Base-by-base conservation (phyloP, 2,888 invertebrate species). In the Napeogenes sylphis region DNA sequence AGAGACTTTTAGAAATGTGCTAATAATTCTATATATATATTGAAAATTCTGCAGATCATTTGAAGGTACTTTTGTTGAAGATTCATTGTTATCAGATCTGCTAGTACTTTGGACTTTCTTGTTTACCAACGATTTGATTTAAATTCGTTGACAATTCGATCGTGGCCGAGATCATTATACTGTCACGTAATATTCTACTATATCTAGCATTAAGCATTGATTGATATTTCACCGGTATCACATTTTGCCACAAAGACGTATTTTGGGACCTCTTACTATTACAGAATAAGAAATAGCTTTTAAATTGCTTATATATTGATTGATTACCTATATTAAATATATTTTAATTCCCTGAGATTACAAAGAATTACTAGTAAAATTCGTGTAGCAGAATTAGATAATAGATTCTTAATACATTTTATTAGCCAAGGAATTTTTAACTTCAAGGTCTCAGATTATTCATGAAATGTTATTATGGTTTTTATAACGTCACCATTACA, bases 1-100 rank as follows among this genome's bases (percentile, higher is more conserved):
- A 91, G 91, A 91, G 90, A 91, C 90, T 87, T 82, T 90, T 89
- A 91, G 90, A 91, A 91, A 91, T 88, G 91, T 91, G 91, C 91
- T 91, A 91, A 87, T 88, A 90, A 90, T 85, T 89, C 87, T 90
- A 89, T 90, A 89, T 90, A 89, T 90, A 88, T 77, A 75, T 90
- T 82, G 78, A 84, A 83, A 73, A 78, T 76, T 82, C 85, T 81
- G 81, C 79, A 80, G 81, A 79, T 82, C 82, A 72, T 70, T 71
- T 70, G 68, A 72, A 71, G 70, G 71, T 81, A 77, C 73, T 77
- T 78, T 79, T 73, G 77, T 74, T 77, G 76, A 78, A 87, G 82
- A 84, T 87, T 86, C 78, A 81, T 73, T 78, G 75, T 75, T 80
- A 79, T 89, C 89, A 90, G 90, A 90, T 90, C 90, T 85, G 83